Base-by-base conservation (phyloP, 2,888 invertebrate genomes). In the Thera obeliscata region DNA sequence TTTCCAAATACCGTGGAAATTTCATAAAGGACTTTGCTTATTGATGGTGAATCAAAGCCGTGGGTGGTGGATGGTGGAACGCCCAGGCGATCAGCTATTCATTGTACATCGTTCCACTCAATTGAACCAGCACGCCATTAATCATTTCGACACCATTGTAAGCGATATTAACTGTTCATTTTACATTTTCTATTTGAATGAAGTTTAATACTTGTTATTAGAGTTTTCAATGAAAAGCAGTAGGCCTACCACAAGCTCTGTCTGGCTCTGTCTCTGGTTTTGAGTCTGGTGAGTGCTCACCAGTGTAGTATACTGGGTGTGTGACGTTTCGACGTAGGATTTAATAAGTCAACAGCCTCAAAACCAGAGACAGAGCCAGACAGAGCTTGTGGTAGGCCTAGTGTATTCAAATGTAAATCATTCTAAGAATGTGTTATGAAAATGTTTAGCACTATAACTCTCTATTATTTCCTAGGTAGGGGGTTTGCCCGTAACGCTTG, bases 101-200 rank as follows among this genome's bases (percentile, higher is more conserved):
- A 77, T 81, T 81, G 81, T 81, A 80, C 80, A 77, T 76, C 71
- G 78, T 79, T 77, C 67, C 74, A 79, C 80, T 82, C 81, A 83
- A 83, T 85, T 83, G 82, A 81, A 76, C 77, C 71, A 76, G 79
- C 76, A 78, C 73, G 76, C 75, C 78, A 86, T 86, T 86, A 87
- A 86, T 87, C 86, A 87, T 76, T 77, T 77, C 79, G 74, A 76
- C 81, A 74, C 81, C 75, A 81, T 82, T 84, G 81, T 83, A 76
- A 69, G 59, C 61, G 68, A 70, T 78, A 74, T 74, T 74, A 74
- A 73, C 74, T 76, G 77, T 75, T 76, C 74, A 70, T 74, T 78
- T 73, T 69, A 73, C 70, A 74, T 71, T 78, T 80, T 76, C 77
- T 77, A 79, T 81, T 76, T 74, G 43, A 78, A 50, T 50, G 77